These are phyloP conservation scores for Epinephelus cyanopodus DNA, from an alignment of 2,113 vertebrate genomes.

Conservation along the genomic window DNA sequence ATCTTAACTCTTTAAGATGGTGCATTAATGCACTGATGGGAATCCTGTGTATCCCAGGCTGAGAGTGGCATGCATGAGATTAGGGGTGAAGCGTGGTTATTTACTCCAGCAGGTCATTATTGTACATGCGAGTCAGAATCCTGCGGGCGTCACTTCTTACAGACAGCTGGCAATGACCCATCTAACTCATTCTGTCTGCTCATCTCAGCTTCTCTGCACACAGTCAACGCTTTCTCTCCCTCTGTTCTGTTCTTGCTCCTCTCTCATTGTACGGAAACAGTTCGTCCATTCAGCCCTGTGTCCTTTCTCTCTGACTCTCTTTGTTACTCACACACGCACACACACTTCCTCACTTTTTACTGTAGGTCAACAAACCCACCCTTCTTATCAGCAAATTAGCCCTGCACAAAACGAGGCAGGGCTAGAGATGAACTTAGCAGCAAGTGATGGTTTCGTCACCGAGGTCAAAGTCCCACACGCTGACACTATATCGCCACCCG, in stretches of 20 bases:
- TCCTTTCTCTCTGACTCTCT: conserved; percentile 46
- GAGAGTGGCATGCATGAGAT: not conserved
- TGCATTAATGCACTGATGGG: not conserved
- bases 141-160: not conserved
- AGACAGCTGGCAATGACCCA: conserved; percentile 1
- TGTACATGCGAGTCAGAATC: not conserved
- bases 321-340: conserved; percentile 32
- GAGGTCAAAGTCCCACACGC: conserved; percentile 61
- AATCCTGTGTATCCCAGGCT: not conserved
- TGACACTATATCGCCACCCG: conserved; percentile 38
- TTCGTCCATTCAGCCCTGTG: conserved; percentile 57
- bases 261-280: conserved; percentile 57
- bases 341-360: conserved; percentile 43
- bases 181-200: not conserved
- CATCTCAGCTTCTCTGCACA: conserved; percentile 24
- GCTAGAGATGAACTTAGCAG: conserved; percentile 60
- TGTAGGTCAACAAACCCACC: conserved; percentile 61
- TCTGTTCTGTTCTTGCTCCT: conserved; percentile 31
- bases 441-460: conserved; percentile 12
- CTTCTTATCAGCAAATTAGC: conserved; percentile 64
- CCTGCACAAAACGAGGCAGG: conserved; percentile 27
- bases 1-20: not conserved
- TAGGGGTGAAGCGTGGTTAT: not conserved
- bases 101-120: not conserved
- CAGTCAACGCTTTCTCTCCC: conserved; percentile 61